Base-by-base conservation (phyloP, 2,888 invertebrate species). In the Deilephila elpenor region DNA sequence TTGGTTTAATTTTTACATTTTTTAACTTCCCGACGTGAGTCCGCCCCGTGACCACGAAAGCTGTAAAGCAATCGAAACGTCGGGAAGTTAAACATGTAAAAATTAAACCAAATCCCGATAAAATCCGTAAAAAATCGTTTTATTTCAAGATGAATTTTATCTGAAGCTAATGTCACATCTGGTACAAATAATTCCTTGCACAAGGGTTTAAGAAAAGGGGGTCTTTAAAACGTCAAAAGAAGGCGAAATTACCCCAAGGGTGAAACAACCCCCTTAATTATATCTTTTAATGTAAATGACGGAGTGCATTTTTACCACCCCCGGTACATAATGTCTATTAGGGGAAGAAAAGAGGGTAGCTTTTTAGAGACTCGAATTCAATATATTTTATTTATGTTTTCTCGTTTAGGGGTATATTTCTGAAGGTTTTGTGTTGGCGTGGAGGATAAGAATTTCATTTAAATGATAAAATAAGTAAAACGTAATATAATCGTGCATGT, bases 211-310 rank as follows among this genome's bases (percentile, higher is more conserved):
- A 92, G 91, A 91, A 92, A 91, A 90, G 90, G 92, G 61, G 92
- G 90, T 85, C 89, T 91, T 91, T 93, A 91, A 94, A 94, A 94
- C 89, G 93, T 92, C 93, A 91, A 94, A 94, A 94, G 93, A 94
- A 94, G 93, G 90, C 89, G 89, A 90, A 79, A 88, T 90, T 92
- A 91, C 92, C 92, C 88, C 83, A 82, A 90, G 90, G 93, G 92
- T 85, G 88, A 78, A 67, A 78, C 85, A 86, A 85, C 91, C 91
- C 91, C 91, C 91, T 93, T 93, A 93, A 94, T 94, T 94, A 94
- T 93, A 93, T 93, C 92, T 94, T 93, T 93, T 93, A 94, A 93
- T 93, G 93, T 91, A 89, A 72, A 91, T 89, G 93, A 91, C 91
- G 91, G 91, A 92, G 91, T 93, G 91, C 92, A 94, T 94, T 94